A percentile compares a stretch with the other conserved stretches of the same genome.
Evolutionary conservation across 2,888 invertebrate genomes (phyloP).

Genomic region (Zygaena filipendulae): DNA sequence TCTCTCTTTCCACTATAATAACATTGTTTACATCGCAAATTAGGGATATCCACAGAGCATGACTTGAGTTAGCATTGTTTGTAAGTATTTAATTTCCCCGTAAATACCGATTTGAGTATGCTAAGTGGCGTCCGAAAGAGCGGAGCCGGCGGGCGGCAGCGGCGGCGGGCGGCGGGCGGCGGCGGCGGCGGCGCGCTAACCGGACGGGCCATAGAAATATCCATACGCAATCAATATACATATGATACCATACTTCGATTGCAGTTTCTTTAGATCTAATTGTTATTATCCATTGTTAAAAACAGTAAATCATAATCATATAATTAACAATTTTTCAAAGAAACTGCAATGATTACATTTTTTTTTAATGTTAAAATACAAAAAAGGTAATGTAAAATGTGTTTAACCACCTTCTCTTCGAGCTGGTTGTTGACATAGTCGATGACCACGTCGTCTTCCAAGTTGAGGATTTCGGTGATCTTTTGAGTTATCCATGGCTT

Average conservation of each 20-base stretch:
- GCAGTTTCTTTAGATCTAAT: slow-evolving; percentile 47
- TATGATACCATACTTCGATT: slow-evolving; percentile 53
- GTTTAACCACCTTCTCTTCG: slow-evolving; percentile 84
- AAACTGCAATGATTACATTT: slow-evolving; percentile 67
- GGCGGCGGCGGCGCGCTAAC: slow-evolving; percentile 56
- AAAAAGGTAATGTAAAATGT: slow-evolving; percentile 18
- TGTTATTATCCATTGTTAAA: slow-evolving; percentile 7
- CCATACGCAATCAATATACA: slow-evolving; percentile 69
- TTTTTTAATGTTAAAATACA: slow-evolving; percentile 27
- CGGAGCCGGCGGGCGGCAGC: slow-evolving; percentile 47
- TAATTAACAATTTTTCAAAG: slow-evolving; percentile 31
- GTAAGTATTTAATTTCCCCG: slow-evolving; percentile 65
- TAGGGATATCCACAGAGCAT: no score
- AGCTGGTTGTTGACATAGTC: slow-evolving; percentile 99
- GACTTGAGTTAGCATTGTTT: slow-evolving; percentile 51
- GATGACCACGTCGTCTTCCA: slow-evolving; percentile 99
- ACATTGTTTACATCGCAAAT: no score
- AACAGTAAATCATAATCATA: slow-evolving; percentile 11
- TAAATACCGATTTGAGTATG: slow-evolving; percentile 67
- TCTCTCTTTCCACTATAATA: no score
- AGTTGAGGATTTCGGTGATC: slow-evolving; percentile 94
- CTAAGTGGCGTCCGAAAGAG: slow-evolving; percentile 63
- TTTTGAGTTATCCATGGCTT: slow-evolving; percentile 99
- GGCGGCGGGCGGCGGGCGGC: slow-evolving; percentile 35
- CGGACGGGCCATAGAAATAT: slow-evolving; percentile 66